These are phyloP conservation scores for Latrodectus hesperus DNA, from an alignment of 2,888 invertebrate species.

Conservation along the genomic window DNA sequence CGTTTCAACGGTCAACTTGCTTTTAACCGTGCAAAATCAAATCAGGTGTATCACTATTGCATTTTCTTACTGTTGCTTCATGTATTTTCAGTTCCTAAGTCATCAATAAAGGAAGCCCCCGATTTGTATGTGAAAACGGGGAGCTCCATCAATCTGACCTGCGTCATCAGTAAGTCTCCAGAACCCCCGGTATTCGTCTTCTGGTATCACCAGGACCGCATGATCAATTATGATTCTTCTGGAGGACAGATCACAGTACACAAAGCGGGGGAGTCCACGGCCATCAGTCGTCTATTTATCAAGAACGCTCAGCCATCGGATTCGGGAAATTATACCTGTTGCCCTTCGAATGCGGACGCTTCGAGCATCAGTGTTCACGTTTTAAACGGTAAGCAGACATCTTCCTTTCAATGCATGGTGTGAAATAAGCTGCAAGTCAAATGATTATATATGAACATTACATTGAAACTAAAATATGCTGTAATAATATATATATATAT, in stretches of 20 bases:
- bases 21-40: too few relatives aligned
- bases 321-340: slow-evolving; percentile 93
- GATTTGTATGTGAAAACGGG: slow-evolving; percentile 92
- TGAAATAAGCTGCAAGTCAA: too few relatives aligned
- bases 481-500: too few relatives aligned
- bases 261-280: slow-evolving; percentile 87
- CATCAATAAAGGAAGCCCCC: slow-evolving; percentile 89
- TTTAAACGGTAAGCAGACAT: slow-evolving; percentile 75
- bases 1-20: too few relatives aligned
- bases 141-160: slow-evolving; percentile 87
- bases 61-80: too few relatives aligned
- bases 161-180: slow-evolving; percentile 93
- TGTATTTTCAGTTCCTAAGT: slow-evolving; percentile 84
- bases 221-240: slow-evolving; percentile 88
- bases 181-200: slow-evolving; percentile 94
- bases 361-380: slow-evolving; percentile 89
- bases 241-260: slow-evolving; percentile 88
- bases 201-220: slow-evolving; percentile 95
- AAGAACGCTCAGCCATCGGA: slow-evolving; percentile 86
- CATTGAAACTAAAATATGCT: too few relatives aligned
- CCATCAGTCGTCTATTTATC: slow-evolving; percentile 89
- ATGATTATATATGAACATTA: too few relatives aligned
- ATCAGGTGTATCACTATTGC: too few relatives aligned
- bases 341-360: slow-evolving; percentile 88
- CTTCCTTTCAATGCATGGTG: not conserved